A percentile compares a stretch with the other conserved stretches of the same genome.
Conservation (phyloP, 2,888 invertebrate genomes). For the Zonitis immaculata region DNA sequence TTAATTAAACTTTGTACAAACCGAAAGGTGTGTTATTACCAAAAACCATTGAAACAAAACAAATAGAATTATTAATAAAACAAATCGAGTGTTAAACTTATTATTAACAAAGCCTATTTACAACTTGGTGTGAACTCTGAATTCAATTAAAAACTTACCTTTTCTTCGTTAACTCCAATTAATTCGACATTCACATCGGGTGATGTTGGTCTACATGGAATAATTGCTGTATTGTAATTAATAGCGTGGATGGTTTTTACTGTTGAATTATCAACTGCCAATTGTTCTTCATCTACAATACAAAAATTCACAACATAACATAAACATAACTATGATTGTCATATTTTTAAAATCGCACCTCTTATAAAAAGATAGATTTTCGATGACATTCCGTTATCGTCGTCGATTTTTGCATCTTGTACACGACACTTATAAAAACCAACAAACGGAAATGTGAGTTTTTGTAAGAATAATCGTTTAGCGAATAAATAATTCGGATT, state of each 20-base stretch:
- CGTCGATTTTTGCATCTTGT: slow-evolving; percentile 36
- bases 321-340: too few relatives aligned
- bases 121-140: neutral
- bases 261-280: slow-evolving; percentile 46
- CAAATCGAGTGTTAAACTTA: too few relatives aligned
- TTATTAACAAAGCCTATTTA: too few relatives aligned
- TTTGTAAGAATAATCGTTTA: slow-evolving; percentile 46
- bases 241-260: slow-evolving; percentile 34
- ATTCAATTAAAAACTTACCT: slow-evolving; percentile 10
- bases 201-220: slow-evolving; percentile 63
- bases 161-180: slow-evolving; percentile 3
- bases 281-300: slow-evolving; percentile 46
- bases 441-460: slow-evolving; percentile 41
- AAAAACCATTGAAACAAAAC: neutral
- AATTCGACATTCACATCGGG: slow-evolving; percentile 54
- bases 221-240: slow-evolving; percentile 47
- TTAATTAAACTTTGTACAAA: slow-evolving; percentile 16
- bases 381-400: slow-evolving; percentile 42
- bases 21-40: slow-evolving; percentile 12
- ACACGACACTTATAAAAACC: slow-evolving; percentile 47
- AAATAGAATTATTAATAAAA: neutral
- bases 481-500: slow-evolving; percentile 42
- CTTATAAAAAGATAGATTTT: slow-evolving; percentile 55
- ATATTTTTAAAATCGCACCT: slow-evolving; percentile 50
- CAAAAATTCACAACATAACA: too few relatives aligned